Percentiles rank a stretch among this genome's conserved stretches.
Evolutionary conservation across 2,797 vertebrate genomes (phyloP).

Genomic region (Danio choprae): DNA sequence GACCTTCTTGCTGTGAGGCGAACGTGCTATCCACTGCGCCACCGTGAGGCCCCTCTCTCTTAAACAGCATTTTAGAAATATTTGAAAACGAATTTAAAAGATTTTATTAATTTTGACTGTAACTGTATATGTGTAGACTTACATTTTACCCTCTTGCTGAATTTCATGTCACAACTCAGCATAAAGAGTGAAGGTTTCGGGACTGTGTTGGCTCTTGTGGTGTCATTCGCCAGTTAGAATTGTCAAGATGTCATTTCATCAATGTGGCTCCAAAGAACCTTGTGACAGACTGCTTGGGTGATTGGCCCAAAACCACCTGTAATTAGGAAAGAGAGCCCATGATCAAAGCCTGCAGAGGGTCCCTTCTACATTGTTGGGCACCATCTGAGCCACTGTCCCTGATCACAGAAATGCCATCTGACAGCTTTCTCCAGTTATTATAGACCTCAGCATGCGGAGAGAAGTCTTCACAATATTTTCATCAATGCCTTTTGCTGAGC

Average conservation of each 20-base stretch:
- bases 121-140: no score
- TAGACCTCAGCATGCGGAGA: neutral
- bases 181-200: neutral
- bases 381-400: neutral
- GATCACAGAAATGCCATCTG: neutral
- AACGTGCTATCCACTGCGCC: no score
- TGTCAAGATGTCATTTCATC: neutral
- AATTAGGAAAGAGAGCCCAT: neutral
- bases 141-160: no score
- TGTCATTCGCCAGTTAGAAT: neutral
- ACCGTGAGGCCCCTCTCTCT: no score
- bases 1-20: no score
- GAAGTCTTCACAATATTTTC: neutral
- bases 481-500: neutral
- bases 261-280: neutral
- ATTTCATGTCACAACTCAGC: neutral
- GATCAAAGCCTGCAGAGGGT: neutral
- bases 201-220: neutral
- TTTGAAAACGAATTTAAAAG: no score
- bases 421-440: neutral
- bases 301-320: neutral
- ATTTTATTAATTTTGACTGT: no score
- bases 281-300: neutral
- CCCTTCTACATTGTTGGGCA: neutral
- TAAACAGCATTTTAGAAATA: no score